phyloP scores from a whole-genome alignment of 2,797 vertebrate genomes.

The Smutsia gigantea region DNA sequence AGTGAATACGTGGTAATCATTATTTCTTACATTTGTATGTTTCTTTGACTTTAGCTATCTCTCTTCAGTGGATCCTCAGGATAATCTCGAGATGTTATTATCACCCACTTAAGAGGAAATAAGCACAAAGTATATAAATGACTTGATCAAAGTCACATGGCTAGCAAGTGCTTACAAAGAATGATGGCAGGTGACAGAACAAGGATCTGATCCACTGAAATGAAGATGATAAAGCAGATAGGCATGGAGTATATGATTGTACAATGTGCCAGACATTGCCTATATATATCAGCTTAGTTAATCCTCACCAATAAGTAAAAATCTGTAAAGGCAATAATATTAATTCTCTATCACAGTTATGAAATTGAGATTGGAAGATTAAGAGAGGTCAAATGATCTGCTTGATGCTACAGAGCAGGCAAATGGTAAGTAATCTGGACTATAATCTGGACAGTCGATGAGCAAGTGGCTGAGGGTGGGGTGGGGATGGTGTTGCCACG shows the following conservation, averaged over 20 bases:
- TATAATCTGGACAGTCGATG: not conserved
- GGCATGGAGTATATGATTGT: rapidly evolving
- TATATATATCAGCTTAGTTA: not conserved
- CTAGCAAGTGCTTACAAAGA: not conserved
- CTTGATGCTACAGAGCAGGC: not conserved
- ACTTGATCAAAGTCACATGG: not conserved
- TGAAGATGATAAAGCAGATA: not conserved
- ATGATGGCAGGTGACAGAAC: not conserved
- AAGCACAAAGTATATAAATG: not conserved
- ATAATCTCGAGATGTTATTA: not conserved
- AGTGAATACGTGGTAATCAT: not conserved
- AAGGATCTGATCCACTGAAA: not conserved
- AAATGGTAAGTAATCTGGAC: not conserved
- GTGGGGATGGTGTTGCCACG: not conserved
- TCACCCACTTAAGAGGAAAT: not conserved
- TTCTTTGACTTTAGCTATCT: not conserved
- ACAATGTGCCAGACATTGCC: not conserved
- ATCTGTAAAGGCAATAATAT: not conserved
- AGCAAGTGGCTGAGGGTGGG: not conserved
- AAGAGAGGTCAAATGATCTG: not conserved
- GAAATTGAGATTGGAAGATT: constrained; percentile 4
- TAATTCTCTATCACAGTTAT: not conserved
- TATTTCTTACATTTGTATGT: not conserved
- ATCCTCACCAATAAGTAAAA: not conserved
- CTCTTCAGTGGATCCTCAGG: not conserved